These are phyloP conservation scores for Crypturellus undulatus DNA, from an alignment of 2,113 vertebrate species.

Conservation along the genomic window DNA sequence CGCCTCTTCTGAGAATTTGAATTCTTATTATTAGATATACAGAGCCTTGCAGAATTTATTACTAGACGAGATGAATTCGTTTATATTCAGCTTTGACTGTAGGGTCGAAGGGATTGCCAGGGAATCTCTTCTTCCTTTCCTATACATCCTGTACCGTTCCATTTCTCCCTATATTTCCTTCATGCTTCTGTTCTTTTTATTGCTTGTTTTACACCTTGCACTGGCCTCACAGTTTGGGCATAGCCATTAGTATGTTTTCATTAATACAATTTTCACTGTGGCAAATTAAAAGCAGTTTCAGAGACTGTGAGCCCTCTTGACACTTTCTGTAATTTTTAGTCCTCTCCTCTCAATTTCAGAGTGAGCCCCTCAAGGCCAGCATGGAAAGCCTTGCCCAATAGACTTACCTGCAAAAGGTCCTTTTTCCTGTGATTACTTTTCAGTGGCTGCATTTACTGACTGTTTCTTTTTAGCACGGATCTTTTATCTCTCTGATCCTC, in stretches of 20 bases:
- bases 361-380: background rate
- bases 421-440: background rate
- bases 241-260: background rate
- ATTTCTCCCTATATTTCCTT: background rate
- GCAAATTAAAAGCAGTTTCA: background rate
- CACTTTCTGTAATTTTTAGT: background rate
- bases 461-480: background rate
- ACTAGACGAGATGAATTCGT: background rate
- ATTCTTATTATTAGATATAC: background rate
- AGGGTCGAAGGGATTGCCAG: background rate
- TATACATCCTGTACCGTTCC: background rate
- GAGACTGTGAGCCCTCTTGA: background rate
- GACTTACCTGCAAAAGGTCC: background rate
- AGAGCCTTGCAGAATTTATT: background rate
- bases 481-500: background rate
- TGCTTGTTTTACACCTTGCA: background rate
- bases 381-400: background rate
- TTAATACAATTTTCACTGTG: background rate
- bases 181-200: background rate
- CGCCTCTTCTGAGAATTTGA: background rate
- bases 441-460: background rate
- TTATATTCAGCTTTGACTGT: background rate
- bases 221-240: background rate
- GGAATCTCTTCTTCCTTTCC: background rate
- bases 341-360: background rate